Conservation (phyloP, 2,888 invertebrate genomes). For the Charanyca ferruginea region DNA sequence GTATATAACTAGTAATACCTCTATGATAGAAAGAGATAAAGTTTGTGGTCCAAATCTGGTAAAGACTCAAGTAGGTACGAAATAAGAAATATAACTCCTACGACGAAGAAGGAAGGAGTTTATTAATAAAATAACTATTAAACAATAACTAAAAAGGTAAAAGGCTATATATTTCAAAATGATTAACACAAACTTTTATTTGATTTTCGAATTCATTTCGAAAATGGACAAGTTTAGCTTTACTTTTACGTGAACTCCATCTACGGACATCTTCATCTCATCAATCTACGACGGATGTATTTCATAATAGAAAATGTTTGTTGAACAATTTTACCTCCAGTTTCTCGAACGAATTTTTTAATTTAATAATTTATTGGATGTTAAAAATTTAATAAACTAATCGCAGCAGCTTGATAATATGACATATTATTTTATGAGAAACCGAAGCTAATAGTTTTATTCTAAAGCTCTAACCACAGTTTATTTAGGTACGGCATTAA, state of each 20-base stretch:
- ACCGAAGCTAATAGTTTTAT: no score
- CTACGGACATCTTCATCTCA: not conserved
- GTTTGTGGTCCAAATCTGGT: not conserved
- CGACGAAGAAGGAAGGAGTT: not conserved
- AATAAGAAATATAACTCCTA: not conserved
- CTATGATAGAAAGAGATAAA: slow-evolving; percentile 1
- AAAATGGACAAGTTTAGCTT: slow-evolving; percentile 1
- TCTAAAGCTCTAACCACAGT: no score
- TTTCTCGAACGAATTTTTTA: no score
- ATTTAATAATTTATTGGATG: no score
- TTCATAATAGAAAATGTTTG: not conserved
- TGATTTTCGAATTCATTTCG: not conserved
- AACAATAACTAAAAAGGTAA: slow-evolving; percentile 4
- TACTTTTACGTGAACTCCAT: not conserved
- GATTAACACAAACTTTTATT: not conserved
- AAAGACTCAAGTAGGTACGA: not conserved
- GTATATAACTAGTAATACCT: not conserved
- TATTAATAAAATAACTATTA: not conserved
- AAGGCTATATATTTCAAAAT: not conserved
- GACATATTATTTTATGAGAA: no score
- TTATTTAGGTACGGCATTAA: no score
- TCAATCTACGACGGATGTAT: not conserved
- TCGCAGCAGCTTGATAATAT: no score
- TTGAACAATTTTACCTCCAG: not conserved
- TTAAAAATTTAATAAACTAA: no score